Percentiles rank a stretch among this genome's conserved stretches.
These are phyloP conservation scores for Coracopsis vasa DNA, from an alignment of 2,113 vertebrate genomes.

Conservation along the genomic window DNA sequence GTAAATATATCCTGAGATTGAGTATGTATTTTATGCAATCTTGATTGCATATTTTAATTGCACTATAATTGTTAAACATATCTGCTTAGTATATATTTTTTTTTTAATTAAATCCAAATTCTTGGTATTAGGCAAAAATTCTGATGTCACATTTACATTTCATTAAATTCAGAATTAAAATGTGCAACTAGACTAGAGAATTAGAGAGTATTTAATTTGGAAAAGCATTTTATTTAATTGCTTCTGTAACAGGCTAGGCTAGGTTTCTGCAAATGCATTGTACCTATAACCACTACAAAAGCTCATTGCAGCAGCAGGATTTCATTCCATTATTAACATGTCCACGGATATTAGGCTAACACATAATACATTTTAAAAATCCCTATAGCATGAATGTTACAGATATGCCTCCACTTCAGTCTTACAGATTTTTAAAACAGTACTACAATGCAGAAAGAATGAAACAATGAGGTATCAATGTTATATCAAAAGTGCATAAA, in stretches of 20 bases:
- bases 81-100: slow-evolving; percentile 19
- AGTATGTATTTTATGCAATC: slow-evolving; percentile 19
- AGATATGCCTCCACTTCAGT: neutral
- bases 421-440: neutral
- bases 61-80: neutral
- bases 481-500: neutral
- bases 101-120: slow-evolving; percentile 50
- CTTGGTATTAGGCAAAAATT: slow-evolving; percentile 19
- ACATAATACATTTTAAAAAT: neutral
- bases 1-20: slow-evolving; percentile 7
- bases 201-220: slow-evolving; percentile 33
- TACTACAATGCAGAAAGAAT: neutral
- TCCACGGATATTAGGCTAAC: neutral
- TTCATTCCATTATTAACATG: neutral
- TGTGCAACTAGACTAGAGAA: neutral
- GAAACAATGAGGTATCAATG: neutral
- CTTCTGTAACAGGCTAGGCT: neutral
- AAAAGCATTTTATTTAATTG: neutral
- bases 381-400: neutral
- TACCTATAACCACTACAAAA: neutral
- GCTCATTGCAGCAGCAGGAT: neutral
- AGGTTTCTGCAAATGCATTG: neutral
- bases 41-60: slow-evolving; percentile 30
- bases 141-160: slow-evolving; percentile 37
- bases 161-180: slow-evolving; percentile 61